A percentile compares a stretch with the other conserved stretches of the same genome.
Evolutionary conservation across 2,113 vertebrate species (phyloP).

Genomic region (Hemicordylus capensis): DNA sequence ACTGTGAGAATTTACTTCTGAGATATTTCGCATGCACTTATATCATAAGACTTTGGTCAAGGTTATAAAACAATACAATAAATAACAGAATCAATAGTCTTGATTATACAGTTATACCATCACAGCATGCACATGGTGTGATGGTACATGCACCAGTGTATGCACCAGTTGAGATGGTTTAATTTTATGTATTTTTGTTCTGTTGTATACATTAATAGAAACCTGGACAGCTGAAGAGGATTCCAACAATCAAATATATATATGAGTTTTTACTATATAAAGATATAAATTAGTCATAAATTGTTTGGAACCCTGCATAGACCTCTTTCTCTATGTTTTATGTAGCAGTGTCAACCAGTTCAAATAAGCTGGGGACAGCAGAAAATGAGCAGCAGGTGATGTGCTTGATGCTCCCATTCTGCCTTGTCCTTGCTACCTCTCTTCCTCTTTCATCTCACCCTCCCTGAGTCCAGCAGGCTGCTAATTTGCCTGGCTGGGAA

Average conservation of each 20-base stretch:
- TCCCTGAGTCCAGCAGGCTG: too few relatives aligned
- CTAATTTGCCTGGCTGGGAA: too few relatives aligned
- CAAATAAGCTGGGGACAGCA: too few relatives aligned
- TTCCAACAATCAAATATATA: background rate
- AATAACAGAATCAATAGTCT: background rate
- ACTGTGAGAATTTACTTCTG: slow-evolving; percentile 23
- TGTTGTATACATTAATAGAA: background rate
- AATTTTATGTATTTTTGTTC: background rate
- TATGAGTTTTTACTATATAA: background rate
- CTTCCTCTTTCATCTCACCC: background rate
- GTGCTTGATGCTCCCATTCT: background rate
- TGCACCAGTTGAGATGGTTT: background rate
- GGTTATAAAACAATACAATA: slow-evolving; percentile 37
- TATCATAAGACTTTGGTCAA: slow-evolving; percentile 15
- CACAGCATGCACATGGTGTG: background rate
- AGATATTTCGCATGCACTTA: slow-evolving; percentile 9
- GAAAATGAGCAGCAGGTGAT: background rate
- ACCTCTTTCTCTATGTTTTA: background rate
- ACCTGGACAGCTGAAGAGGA: background rate
- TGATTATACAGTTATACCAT: background rate
- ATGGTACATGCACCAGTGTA: background rate
- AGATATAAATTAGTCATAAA: too few relatives aligned
- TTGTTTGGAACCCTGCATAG: background rate
- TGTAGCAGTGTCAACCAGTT: too few relatives aligned
- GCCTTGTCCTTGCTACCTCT: background rate